A percentile compares a stretch with the other conserved stretches of the same genome.
Evolutionary conservation across 1,140 invertebrate genomes (phyloP).

Genomic region (Drosophila tropicalis): DNA sequence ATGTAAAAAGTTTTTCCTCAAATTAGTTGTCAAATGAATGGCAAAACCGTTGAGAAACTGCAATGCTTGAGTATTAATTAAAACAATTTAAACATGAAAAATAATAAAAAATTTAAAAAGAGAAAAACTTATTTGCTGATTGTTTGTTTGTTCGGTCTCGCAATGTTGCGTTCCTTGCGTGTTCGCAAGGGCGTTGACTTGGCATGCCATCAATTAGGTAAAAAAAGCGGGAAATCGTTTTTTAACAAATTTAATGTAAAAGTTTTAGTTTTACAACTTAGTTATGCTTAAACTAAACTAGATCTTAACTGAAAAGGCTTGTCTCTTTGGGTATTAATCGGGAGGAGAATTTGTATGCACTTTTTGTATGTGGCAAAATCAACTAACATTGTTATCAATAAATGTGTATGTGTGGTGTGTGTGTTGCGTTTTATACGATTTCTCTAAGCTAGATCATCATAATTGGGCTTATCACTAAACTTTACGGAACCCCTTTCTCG

Average conservation of each 20-base stretch:
- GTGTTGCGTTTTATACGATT: not conserved
- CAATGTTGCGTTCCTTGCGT: slow-evolving; percentile 16
- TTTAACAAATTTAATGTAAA: slow-evolving; percentile 10
- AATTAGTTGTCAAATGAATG: slow-evolving; percentile 77
- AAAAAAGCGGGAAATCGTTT: slow-evolving; percentile 6
- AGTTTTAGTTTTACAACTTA: slow-evolving; percentile 6
- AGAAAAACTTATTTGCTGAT: slow-evolving; percentile 7
- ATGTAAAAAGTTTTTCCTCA: slow-evolving; percentile 55
- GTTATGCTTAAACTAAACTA: slow-evolving; percentile 10
- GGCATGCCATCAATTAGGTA: not conserved
- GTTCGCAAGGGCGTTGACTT: slow-evolving; percentile 10
- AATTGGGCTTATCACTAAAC: slow-evolving; percentile 63
- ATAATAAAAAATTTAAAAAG: slow-evolving; percentile 22
- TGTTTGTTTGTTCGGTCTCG: slow-evolving; percentile 18
- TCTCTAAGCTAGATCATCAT: slow-evolving; percentile 51
- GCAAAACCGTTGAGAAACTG: slow-evolving; percentile 47
- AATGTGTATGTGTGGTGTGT: not conserved
- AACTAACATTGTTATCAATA: not conserved
- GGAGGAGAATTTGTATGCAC: not conserved
- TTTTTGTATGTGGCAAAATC: slow-evolving; percentile 1
- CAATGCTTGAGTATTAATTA: slow-evolving; percentile 63
- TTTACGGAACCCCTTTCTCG: slow-evolving; percentile 65
- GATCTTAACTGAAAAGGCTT: slow-evolving; percentile 47
- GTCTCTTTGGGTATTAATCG: slow-evolving; percentile 62
- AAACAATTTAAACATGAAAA: slow-evolving; percentile 53